Conservation (phyloP, 2,797 vertebrate species). For the Hydrolagus colliei region DNA sequence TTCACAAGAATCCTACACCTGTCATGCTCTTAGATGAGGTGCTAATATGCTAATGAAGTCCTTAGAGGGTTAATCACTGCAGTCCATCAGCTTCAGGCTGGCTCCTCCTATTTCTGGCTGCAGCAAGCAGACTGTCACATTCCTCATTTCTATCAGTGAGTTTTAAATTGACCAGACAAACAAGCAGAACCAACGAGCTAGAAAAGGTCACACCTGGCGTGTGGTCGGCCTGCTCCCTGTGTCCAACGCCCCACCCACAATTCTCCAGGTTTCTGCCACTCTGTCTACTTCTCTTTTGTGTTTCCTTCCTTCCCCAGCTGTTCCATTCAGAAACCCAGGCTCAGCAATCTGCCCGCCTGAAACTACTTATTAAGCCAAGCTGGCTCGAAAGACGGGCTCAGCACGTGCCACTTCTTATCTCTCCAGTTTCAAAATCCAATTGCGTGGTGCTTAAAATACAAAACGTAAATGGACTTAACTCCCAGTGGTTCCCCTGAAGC, state of each 20-base stretch:
- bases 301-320: constrained; percentile 49
- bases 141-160: constrained; percentile 35
- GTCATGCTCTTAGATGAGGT: constrained; percentile 23
- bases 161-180: constrained; percentile 42
- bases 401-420: constrained; percentile 60
- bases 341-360: constrained; percentile 41
- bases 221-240: constrained; percentile 42
- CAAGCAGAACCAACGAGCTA: constrained; percentile 42
- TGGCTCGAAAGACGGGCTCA: constrained; percentile 47
- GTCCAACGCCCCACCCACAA: constrained; percentile 39
- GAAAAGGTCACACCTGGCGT: constrained; percentile 50
- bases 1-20: constrained; percentile 23
- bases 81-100: constrained; percentile 22
- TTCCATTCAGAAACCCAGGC: constrained; percentile 46
- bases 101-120: constrained; percentile 8
- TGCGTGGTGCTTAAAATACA: constrained; percentile 51
- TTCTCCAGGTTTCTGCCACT: constrained; percentile 45
- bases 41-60: constrained; percentile 25
- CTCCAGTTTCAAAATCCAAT: constrained; percentile 49
- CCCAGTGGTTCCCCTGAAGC: constrained; percentile 64
- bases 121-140: constrained; percentile 37
- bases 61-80: constrained; percentile 28
- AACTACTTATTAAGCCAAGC: constrained; percentile 47
- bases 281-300: constrained; percentile 47
- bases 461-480: constrained; percentile 52